Percentiles rank a stretch among this genome's conserved stretches.
phyloP scores from a whole-genome alignment of 2,888 invertebrate genomes.

The Archaeoteleia sp. region DNA sequence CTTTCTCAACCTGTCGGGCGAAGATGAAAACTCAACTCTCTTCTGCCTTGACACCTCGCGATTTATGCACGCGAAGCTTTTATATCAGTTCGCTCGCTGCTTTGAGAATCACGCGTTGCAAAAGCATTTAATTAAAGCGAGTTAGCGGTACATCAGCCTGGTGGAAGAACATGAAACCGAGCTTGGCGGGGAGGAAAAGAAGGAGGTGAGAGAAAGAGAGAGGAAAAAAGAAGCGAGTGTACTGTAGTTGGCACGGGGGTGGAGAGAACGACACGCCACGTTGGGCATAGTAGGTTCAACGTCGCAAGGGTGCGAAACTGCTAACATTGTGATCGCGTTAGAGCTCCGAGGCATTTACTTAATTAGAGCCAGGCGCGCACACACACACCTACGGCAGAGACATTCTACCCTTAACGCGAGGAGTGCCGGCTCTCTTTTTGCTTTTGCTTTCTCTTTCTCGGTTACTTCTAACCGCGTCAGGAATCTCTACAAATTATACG shows the following conservation, averaged over 20 bases:
- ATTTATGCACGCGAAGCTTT: slow-evolving; percentile 57
- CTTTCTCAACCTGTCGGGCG: slow-evolving; percentile 27
- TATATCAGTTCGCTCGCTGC: slow-evolving; percentile 54
- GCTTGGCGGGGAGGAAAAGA: slow-evolving; percentile 36
- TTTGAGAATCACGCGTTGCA: slow-evolving; percentile 61
- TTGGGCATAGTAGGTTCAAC: slow-evolving; percentile 36
- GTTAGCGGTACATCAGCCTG: slow-evolving; percentile 54
- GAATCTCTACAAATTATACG: background rate
- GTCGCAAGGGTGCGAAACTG: slow-evolving; percentile 59
- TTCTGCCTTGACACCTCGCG: slow-evolving; percentile 65
- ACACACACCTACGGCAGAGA: slow-evolving; percentile 47
- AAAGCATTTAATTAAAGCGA: slow-evolving; percentile 67
- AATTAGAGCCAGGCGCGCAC: slow-evolving; percentile 62
- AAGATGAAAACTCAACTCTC: slow-evolving; percentile 53
- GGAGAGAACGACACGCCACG: slow-evolving; percentile 33
- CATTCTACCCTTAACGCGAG: slow-evolving; percentile 40
- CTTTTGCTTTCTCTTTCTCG: slow-evolving; percentile 32
- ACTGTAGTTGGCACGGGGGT: slow-evolving; percentile 26
- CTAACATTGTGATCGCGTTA: slow-evolving; percentile 58
- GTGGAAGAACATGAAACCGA: slow-evolving; percentile 54
- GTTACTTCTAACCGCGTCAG: slow-evolving; percentile 16
- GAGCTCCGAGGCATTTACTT: slow-evolving; percentile 66
- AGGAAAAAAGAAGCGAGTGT: slow-evolving; percentile 14
- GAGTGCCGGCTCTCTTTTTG: slow-evolving; percentile 40
- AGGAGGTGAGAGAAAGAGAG: slow-evolving; percentile 2